Percentiles rank a stretch among this genome's conserved stretches.
These are phyloP conservation scores for Pandemis cinnamomeana DNA, from an alignment of 2,888 invertebrate species.

Conservation along the genomic window DNA sequence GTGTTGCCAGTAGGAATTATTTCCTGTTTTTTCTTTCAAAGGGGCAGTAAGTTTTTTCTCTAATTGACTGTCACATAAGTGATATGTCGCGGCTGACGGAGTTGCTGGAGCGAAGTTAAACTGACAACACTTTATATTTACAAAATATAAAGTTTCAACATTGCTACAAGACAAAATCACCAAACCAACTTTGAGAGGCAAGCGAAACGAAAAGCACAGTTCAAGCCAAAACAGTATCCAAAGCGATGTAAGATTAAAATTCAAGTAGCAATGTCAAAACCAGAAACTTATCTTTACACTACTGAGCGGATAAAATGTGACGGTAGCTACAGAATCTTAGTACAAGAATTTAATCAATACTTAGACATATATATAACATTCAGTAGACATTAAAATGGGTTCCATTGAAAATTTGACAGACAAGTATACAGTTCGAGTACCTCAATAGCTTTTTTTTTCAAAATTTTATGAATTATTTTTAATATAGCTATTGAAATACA, in stretches of 20 bases:
- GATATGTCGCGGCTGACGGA: slow-evolving; percentile 70
- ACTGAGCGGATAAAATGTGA: slow-evolving; percentile 75
- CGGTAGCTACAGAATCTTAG: slow-evolving; percentile 68
- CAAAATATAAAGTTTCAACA: slow-evolving; percentile 74
- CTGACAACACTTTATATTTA: slow-evolving; percentile 75
- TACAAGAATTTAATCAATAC: slow-evolving; percentile 59
- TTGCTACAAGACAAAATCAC: slow-evolving; percentile 66
- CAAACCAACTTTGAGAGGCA: slow-evolving; percentile 79
- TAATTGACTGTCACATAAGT: slow-evolving; percentile 79
- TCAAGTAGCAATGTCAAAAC: slow-evolving; percentile 82
- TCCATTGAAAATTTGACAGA: slow-evolving; percentile 68
- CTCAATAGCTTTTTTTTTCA: slow-evolving; percentile 57
- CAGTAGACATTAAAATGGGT: slow-evolving; percentile 79
- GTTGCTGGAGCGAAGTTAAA: slow-evolving; percentile 35
- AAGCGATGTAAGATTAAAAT: slow-evolving; percentile 47
- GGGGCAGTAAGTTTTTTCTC: slow-evolving; percentile 58
- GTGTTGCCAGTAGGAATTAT: slow-evolving; percentile 64
- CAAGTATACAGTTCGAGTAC: slow-evolving; percentile 64
- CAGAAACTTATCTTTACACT: slow-evolving; percentile 60
- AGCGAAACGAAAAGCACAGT: slow-evolving; percentile 57
- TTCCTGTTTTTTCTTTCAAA: slow-evolving; percentile 45
- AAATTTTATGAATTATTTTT: slow-evolving; percentile 39
- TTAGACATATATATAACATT: slow-evolving; percentile 84
- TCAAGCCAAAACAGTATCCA: slow-evolving; percentile 44
- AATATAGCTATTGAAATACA: slow-evolving; percentile 61